Evolutionary conservation across 2,797 vertebrate species (phyloP), one percentile per base, ranked within the genome.

Genomic region (Takifugu ocellatus): DNA sequence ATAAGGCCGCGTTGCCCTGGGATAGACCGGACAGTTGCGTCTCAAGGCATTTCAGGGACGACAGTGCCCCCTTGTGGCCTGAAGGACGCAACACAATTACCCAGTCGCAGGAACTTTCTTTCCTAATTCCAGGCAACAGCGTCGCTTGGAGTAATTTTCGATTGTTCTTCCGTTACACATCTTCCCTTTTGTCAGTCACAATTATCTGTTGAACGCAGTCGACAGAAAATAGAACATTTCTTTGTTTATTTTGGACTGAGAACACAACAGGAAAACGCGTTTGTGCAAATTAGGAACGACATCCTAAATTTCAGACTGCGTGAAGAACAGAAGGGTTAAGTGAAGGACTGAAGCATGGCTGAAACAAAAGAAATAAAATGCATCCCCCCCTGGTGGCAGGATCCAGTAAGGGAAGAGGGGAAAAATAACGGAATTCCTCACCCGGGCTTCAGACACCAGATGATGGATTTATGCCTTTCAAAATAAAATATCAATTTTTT

Each of bases 21-120:
- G 77, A 75, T 11, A 59, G 44, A 48, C 59, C 44, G 72, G 70
- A 76, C 51, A 21, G 6, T 8, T 10, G 72, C 63, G 57, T 49
- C 36, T 59, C 57, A 50, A 2, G 6, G 45, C 36, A 76, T 84
- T 79, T 55, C 46, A 60, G 53, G 58, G 82, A 36, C 53, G 86
- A 81, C 49, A 86, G 66, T 70, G 84, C 81, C 87, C 83, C 76
- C 86, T 84, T 61, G 69, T 86, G 87, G 6, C 24, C 5, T 5
- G 2, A 3, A 39, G 36, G 12, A 5, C 36, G 1, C 36, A 39
- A 11, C 36, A 39, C 36, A 39, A 39, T 12, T 4, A 11, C 15
- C 5, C 43, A 17, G 43, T 2, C 5, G 60, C 60, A 49, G 70
- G 64, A 55, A 50, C 25, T 66, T 66, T 66, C 54, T 49, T 63